Conservation (phyloP, 2,797 vertebrate species). For the Siniperca undulata region DNA sequence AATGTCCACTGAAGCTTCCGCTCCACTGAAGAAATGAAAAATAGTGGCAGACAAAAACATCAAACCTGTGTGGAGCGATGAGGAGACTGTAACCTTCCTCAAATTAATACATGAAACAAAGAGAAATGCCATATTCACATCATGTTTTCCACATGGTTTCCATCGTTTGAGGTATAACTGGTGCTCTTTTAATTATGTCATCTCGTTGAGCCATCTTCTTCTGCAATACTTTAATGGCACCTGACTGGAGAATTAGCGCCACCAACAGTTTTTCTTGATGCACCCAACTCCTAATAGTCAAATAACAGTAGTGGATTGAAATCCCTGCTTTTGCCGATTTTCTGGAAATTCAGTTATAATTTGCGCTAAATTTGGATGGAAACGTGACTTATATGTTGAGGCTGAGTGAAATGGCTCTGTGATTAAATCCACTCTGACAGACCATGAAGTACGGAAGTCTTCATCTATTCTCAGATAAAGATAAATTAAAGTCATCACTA, state of each 20-base stretch:
- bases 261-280: not conserved
- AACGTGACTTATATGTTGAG: not conserved
- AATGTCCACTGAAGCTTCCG: not conserved
- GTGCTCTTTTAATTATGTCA: too few relatives aligned
- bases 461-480: not conserved
- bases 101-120: not conserved
- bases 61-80: not conserved
- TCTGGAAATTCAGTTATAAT: not conserved
- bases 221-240: too few relatives aligned
- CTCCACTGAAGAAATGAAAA: not conserved
- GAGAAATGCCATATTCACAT: not conserved
- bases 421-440: not conserved
- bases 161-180: not conserved
- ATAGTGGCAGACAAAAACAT: too few relatives aligned
- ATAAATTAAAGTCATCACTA: not conserved
- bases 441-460: not conserved
- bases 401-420: not conserved
- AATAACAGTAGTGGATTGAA: not conserved
- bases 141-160: not conserved
- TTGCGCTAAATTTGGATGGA: not conserved
- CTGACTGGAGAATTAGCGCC: too few relatives aligned
- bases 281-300: not conserved
- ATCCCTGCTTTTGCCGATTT: not conserved
- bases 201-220: too few relatives aligned
- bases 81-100: too few relatives aligned